Evolutionary conservation across 2,113 vertebrate genomes (phyloP).

Genomic region (Zosterops japonicus): DNA sequence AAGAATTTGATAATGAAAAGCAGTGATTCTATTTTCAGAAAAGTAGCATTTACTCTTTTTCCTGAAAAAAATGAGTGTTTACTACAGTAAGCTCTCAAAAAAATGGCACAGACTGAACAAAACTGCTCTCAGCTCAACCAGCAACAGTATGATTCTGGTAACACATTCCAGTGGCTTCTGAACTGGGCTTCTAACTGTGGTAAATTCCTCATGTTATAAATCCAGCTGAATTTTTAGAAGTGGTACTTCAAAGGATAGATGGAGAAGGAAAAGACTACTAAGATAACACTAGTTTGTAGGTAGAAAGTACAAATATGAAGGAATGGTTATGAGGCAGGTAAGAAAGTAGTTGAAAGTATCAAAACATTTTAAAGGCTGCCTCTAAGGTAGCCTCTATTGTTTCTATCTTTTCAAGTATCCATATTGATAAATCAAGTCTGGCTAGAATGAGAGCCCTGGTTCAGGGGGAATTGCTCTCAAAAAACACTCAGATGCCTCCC

Average conservation of each 20-base stretch:
- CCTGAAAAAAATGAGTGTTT: background rate
- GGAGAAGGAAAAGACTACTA: background rate
- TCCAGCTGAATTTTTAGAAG: background rate
- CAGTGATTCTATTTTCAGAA: background rate
- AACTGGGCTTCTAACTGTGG: background rate
- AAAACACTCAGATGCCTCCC: background rate
- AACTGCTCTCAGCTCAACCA: background rate
- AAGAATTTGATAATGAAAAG: background rate
- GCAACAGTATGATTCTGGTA: background rate
- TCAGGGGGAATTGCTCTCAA: background rate
- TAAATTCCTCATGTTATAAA: background rate
- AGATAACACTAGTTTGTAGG: background rate
- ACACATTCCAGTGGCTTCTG: background rate
- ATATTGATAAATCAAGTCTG: background rate
- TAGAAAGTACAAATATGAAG: background rate
- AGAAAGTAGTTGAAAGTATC: background rate
- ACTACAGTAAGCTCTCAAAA: background rate
- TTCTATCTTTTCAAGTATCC: background rate
- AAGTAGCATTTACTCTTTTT: background rate
- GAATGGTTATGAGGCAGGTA: background rate
- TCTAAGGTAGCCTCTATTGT: background rate
- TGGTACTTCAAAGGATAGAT: background rate
- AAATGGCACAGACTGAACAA: background rate
- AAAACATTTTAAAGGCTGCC: background rate
- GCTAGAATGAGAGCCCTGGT: background rate